These are phyloP conservation scores for Rhinolophus sinicus DNA, from an alignment of 2,113 vertebrate species.

Conservation along the genomic window DNA sequence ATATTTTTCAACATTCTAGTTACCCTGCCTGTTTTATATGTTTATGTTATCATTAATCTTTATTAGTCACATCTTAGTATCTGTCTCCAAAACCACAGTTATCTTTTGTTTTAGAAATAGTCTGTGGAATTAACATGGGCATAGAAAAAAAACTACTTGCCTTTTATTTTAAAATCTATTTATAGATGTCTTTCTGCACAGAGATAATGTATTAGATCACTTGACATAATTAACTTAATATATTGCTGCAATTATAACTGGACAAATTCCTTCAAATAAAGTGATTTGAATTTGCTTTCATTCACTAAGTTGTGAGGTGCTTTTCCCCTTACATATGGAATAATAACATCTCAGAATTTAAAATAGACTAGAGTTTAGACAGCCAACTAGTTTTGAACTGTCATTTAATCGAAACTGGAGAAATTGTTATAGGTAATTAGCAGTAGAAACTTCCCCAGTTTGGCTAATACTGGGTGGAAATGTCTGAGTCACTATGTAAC, in stretches of 20 bases:
- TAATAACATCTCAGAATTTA: conserved; percentile 22
- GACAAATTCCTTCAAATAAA: conserved; percentile 18
- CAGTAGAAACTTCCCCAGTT: neutral
- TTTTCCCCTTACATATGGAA: neutral
- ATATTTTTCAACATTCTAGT: neutral
- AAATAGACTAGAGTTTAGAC: neutral
- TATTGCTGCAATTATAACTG: neutral
- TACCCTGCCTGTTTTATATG: neutral
- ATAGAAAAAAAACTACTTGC: neutral
- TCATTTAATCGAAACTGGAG: conserved; percentile 19
- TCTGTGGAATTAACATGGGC: neutral
- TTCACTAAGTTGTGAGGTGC: neutral
- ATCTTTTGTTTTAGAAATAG: conserved; percentile 19
- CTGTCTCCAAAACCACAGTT: neutral
- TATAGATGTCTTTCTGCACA: neutral
- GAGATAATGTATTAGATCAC: neutral
- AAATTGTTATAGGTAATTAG: neutral
- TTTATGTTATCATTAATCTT: neutral
- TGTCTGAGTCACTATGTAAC: neutral
- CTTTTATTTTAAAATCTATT: conserved; percentile 25
- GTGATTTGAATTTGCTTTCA: neutral
- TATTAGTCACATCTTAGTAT: neutral
- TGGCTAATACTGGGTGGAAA: neutral
- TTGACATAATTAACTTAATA: neutral
- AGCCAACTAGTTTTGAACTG: neutral